phyloP scores from a whole-genome alignment of 2,797 vertebrate genomes.

The Lateolabrax maculatus region DNA sequence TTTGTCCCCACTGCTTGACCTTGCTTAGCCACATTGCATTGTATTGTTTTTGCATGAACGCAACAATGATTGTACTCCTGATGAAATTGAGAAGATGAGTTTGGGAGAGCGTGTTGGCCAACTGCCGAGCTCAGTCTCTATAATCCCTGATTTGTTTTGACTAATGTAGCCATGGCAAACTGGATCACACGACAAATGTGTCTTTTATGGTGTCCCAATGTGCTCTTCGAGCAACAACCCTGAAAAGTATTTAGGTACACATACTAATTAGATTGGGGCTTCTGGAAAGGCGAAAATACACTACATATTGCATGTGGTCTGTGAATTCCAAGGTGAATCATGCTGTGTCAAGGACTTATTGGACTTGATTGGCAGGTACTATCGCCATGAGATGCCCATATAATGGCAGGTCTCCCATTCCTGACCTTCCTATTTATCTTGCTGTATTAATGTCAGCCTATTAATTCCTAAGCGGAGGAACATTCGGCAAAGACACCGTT shows the following conservation, averaged over 20 bases:
- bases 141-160: conserved; percentile 68
- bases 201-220: conserved; percentile 67
- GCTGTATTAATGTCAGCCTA: conserved; percentile 97
- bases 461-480: conserved; percentile 93
- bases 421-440: conserved; percentile 95
- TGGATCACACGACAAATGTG: conserved; percentile 59
- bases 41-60: conserved; percentile 58
- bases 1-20: conserved; percentile 40
- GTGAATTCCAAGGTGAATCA: conserved; percentile 79
- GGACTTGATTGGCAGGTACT: conserved; percentile 92
- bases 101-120: conserved; percentile 46
- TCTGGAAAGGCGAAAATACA: conserved; percentile 41
- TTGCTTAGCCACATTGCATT: conserved; percentile 49
- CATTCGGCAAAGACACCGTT: conserved; percentile 92
- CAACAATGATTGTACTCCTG: conserved; percentile 51
- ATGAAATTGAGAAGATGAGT: conserved; percentile 74
- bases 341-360: conserved; percentile 85
- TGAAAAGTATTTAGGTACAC: conserved; percentile 63
- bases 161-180: conserved; percentile 63
- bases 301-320: conserved; percentile 59
- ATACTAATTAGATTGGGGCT: conserved; percentile 66
- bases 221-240: conserved; percentile 34
- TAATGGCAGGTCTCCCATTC: conserved; percentile 86
- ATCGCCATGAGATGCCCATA: conserved; percentile 90
- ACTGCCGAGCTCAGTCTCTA: conserved; percentile 51